These are phyloP conservation scores for Coturnix japonica DNA, from an alignment of 2,113 vertebrate species.

Conservation along the genomic window DNA sequence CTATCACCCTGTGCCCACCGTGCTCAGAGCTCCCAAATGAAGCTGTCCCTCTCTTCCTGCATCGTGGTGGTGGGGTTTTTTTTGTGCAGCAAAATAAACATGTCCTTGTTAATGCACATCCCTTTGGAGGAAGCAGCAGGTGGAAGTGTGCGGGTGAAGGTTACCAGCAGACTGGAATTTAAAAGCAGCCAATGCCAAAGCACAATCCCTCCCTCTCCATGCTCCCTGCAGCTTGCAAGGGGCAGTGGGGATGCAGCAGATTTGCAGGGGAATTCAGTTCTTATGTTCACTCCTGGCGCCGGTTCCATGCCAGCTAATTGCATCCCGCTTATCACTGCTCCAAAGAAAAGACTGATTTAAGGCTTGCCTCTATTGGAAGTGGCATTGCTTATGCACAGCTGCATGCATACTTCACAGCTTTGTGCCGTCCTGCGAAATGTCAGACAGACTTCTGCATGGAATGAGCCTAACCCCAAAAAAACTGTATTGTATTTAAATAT, in stretches of 20 bases:
- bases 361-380: neutral
- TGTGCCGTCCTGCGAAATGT: neutral
- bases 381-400: neutral
- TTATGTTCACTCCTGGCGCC: neutral
- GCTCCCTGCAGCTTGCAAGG: neutral
- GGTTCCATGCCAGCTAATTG: neutral
- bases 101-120: neutral
- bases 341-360: neutral
- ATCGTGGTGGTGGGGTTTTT: neutral
- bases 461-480: conserved; percentile 42
- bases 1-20: neutral
- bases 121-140: neutral
- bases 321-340: neutral
- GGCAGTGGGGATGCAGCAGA: rapidly evolving
- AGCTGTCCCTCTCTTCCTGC: rapidly evolving
- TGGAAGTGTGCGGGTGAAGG: neutral
- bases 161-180: neutral
- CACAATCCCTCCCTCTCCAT: rapidly evolving
- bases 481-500: conserved; percentile 79
- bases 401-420: neutral
- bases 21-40: rapidly evolving
- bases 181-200: rapidly evolving
- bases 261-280: neutral
- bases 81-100: rapidly evolving
- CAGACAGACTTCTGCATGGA: neutral